These are phyloP conservation scores for Struthio camelus DNA, from an alignment of 2,113 vertebrate species.

Conservation along the genomic window DNA sequence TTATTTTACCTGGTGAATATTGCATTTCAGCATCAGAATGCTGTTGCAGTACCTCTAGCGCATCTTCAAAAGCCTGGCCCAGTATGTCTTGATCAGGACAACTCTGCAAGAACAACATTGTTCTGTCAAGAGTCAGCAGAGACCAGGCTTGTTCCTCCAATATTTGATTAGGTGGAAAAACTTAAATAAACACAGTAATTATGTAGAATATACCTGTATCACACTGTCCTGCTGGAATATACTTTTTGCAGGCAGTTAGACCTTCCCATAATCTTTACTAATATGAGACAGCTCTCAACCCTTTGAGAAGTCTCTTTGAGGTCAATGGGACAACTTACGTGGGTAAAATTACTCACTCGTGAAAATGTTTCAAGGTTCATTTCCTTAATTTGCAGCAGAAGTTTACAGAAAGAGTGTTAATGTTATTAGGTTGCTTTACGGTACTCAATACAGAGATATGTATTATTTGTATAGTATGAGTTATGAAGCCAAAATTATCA, in stretches of 20 bases:
- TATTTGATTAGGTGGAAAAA: neutral
- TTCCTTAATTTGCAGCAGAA: conserved; percentile 26
- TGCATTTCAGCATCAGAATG: conserved; percentile 81
- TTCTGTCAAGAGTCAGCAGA: neutral
- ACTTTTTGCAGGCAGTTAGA: neutral
- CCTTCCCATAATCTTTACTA: neutral
- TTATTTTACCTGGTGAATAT: conserved; percentile 74
- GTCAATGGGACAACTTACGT: neutral
- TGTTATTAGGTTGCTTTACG: neutral
- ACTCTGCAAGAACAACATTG: conserved; percentile 70
- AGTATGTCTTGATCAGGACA: conserved; percentile 83
- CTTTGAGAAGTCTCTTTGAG: conserved; percentile 4
- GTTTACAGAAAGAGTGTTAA: neutral
- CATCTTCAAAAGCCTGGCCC: conserved; percentile 91
- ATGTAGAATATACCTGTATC: neutral
- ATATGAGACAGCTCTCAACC: conserved; percentile 4
- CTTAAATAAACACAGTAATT: neutral
- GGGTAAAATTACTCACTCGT: neutral
- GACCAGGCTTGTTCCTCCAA: neutral
- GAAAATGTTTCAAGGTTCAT: conserved; percentile 3
- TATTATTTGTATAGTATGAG: neutral
- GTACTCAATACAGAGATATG: neutral
- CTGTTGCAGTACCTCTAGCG: conserved; percentile 91
- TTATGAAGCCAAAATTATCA: neutral
- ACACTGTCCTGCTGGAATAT: neutral